phyloP scores from a whole-genome alignment of 1,140 invertebrate genomes.

The Neotoxoptera formosana region DNA sequence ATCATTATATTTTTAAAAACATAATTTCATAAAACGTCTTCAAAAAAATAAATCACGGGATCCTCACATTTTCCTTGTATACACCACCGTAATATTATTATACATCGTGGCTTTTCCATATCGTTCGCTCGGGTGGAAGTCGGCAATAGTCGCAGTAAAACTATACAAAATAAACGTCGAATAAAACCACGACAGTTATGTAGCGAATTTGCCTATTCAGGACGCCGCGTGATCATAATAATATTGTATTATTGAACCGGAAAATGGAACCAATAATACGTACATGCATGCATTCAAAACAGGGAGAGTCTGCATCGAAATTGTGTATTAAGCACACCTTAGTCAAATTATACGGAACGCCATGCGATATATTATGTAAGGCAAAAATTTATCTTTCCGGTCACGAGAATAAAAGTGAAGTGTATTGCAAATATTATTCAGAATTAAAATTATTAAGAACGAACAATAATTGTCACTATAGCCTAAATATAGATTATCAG shows the following conservation, averaged over 20 bases:
- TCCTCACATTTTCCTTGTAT: neutral
- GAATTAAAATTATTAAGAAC: neutral
- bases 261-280: neutral
- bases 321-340: neutral
- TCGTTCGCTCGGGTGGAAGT: neutral
- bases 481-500: neutral
- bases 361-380: neutral
- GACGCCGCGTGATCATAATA: conserved; percentile 1
- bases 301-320: neutral
- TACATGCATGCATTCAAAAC: neutral
- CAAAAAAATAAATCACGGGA: neutral
- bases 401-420: neutral
- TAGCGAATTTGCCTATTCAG: conserved; percentile 1
- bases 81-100: neutral
- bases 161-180: neutral
- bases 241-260: neutral
- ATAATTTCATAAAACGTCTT: neutral
- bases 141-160: neutral
- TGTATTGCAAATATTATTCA: neutral
- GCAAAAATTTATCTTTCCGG: neutral
- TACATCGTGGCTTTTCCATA: neutral
- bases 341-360: neutral
- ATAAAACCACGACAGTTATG: neutral
- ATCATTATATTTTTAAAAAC: neutral
- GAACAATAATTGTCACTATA: neutral